Evolutionary conservation across 2,888 invertebrate species (phyloP), one percentile per base, ranked within the genome.

Genomic region (Salpingus planirostris): DNA sequence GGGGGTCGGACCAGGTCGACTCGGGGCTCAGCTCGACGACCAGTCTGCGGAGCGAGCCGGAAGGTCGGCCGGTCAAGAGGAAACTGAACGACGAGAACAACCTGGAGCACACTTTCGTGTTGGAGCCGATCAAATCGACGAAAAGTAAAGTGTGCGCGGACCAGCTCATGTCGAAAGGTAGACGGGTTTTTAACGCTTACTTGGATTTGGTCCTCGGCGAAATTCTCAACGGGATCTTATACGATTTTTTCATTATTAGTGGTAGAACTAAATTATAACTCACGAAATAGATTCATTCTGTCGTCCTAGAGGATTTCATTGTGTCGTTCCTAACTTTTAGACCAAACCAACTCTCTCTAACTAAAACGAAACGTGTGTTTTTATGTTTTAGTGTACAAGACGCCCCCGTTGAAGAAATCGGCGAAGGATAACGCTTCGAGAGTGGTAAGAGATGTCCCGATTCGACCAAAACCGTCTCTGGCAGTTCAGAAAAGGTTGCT

Each of bases 1-100:
- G 78, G 76, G 69, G 69, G 0, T 76, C 76, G 42, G 59, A 60
- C 21, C 64, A 28, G 15, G 30, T 30, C 11, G 53, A 52, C 37
- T 47, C 48, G 2, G 52, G 49, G 5, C 15, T 54, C 8, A 46
- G 47, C 10, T 47, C 52, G 0, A 38, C 40, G 3, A 35, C 45
- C 2, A 48, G 42, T 14, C 24, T n/a, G 30, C 27, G 11, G 31
- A 43, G 13, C 2, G 43, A 40, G n/a, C 41, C 38, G 11, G 42
- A 46, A 13, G 15, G 24, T 5, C 26, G 35, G 3, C 15, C 27
- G 10, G 10, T n/a, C 2, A 32, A 33, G 15, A 29, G 27, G n/a
- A 41, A 31, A 21, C 6, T 27, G 1, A 29, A 36, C n/a, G 34
- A 38, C 11, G 31, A 35, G 14, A 26, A 34, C 10, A 10, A 24